Percentiles rank a stretch among this genome's conserved stretches.
Conservation (phyloP, 2,888 invertebrate species). For the Cephus runcator region DNA sequence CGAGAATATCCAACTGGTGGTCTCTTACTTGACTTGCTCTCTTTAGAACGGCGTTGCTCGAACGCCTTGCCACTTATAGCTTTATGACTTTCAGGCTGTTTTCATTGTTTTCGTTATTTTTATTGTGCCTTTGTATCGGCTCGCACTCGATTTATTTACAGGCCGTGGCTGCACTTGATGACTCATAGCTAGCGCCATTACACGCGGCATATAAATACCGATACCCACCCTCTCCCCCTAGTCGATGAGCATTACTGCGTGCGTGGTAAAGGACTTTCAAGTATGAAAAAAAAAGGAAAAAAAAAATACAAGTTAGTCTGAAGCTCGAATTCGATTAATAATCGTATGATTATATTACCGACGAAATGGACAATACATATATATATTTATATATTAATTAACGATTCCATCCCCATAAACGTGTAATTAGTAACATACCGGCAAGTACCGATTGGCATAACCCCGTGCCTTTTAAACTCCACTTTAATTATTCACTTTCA, state of each 20-base stretch:
- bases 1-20: background rate
- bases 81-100: slow-evolving; percentile 33
- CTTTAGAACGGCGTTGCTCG: background rate
- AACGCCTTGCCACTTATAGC: slow-evolving; percentile 25
- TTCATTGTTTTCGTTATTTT: slow-evolving; percentile 37
- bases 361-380: too few species aligned
- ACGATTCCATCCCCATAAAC: background rate
- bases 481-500: slow-evolving; percentile 52
- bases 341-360: too few species aligned
- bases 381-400: background rate
- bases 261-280: background rate
- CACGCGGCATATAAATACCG: background rate
- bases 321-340: too few species aligned
- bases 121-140: slow-evolving; percentile 29
- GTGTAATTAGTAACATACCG: background rate
- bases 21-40: background rate
- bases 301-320: background rate
- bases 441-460: background rate
- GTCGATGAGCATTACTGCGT: background rate
- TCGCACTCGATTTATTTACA: slow-evolving; percentile 29
- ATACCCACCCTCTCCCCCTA: background rate
- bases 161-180: slow-evolving; percentile 22
- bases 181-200: slow-evolving; percentile 18
- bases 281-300: background rate
- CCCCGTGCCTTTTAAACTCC: background rate